Base-by-base conservation (phyloP, 2,797 vertebrate genomes). In the Lagocephalus sceleratus region DNA sequence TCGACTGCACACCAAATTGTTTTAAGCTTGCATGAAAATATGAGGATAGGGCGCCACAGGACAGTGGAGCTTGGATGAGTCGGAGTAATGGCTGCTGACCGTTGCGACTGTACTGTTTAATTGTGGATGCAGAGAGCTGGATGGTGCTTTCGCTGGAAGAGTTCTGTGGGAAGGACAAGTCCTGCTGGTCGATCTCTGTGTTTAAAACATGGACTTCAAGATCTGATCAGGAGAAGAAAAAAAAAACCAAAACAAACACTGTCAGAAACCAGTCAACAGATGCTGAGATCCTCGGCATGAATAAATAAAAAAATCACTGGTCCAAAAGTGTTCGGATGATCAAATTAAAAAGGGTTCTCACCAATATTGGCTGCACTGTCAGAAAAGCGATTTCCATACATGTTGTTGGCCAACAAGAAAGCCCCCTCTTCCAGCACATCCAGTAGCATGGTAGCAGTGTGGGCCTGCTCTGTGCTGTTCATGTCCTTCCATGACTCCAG, bases 31-130 rank as follows among this genome's bases (percentile, higher is more conserved):
- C 61, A 66, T 63, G 68, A 63, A 86, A 83, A 84, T 78, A 74
- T 71, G 38, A 58, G 73, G 46, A 50, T 63, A 5, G 16, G 42
- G 29, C 26, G 43, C 15, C 51, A 50, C 16, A 35, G 69, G 65
- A 63, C 49, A 58, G 64, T 32, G 20, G n/a, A 14, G 38, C 60
- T 51, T 58, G 29, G 65, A 29, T 1, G 19, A 38, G 47, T 43
- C 10, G 4, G 40, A 23, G 42, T 10, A 1, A 44, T 39, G 47
- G 23, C 19, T 75, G 58, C 94, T 93, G 78, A 97, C 95, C 95
- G 0, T 96, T 98, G 19, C 94, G 93, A 75, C 94, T 96, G 90
- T 96, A 96, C 87, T 96, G 95, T 67, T 98, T 98, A 89, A 96
- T 94, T 5, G 95, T 95, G 51, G 93, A 95, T 47, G 94, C 94